Evolutionary conservation across 2,797 vertebrate species (phyloP), one percentile per base, ranked within the genome.

Genomic region (Helicolenus hilgendorfi): DNA sequence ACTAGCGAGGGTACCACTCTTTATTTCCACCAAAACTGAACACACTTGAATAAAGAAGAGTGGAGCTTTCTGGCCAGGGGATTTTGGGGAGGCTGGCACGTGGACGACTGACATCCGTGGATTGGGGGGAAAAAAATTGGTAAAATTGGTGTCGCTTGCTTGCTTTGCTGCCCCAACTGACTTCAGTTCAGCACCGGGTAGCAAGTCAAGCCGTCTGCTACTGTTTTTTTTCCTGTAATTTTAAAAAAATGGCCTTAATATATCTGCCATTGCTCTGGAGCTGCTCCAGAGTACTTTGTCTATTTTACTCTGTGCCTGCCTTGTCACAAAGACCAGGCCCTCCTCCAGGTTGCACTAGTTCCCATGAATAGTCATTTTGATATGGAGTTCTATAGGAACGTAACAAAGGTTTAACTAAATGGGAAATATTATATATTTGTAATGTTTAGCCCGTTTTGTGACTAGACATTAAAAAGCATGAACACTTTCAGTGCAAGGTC

Each of bases 321-420:
- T 99, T 98, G 98, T 99, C 98, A 95, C 98, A 97, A 94, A 98
- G 98, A 98, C 98, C 97, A 97, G 98, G 98, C 98, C 98, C 98
- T 96, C 98, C 98, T 98, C 98, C 98, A 98, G 98, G 98, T 99
- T 99, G 98, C 98, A 99, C 98, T 99, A 99, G 98, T 98, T 99
- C 98, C 97, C 98, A 98, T 96, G 98, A 98, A 98, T 98, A 98
- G 98, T 98, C 97, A 98, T 98, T 97, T 97, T 97, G 95, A 96
- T 96, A 97, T 95, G 96, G 96, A 96, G 95, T 96, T 97, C 96
- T 95, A 94, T 96, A 96, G 93, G 96, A 97, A 96, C 94, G 94
- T 96, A 96, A 96, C 94, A 97, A 96, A 96, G 95, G 96, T 96
- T 97, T 96, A 95, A 96, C 96, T 96, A 94, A 97, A 95, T 95